These are phyloP conservation scores for Gastracanthus pulcherrimus DNA, from an alignment of 2,888 invertebrate genomes.

Conservation along the genomic window DNA sequence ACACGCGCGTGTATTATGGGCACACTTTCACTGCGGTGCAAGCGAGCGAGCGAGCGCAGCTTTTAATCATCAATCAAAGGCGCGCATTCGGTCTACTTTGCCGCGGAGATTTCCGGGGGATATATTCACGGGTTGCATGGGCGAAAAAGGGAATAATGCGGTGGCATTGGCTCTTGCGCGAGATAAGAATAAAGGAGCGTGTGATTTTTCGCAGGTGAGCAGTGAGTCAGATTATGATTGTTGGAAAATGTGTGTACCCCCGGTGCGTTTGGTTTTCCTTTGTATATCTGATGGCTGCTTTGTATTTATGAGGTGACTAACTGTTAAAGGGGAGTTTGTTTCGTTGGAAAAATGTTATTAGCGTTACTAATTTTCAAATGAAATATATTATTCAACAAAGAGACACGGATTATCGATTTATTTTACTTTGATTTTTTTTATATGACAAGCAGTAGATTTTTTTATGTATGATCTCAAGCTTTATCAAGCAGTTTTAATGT, in stretches of 20 bases:
- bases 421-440: no score
- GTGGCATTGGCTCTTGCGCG: not conserved
- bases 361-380: not conserved
- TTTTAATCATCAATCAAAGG: conserved; percentile 32
- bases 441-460: no score
- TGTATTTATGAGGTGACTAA: no score
- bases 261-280: no score
- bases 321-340: no score
- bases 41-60: not conserved
- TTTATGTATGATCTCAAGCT: no score
- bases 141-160: not conserved
- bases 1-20: conserved; percentile 5
- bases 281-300: no score
- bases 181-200: no score
- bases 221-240: not conserved
- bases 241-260: no score
- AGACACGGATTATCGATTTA: no score
- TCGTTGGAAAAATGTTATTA: not conserved
- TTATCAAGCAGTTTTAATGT: no score
- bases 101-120: not conserved
- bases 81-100: not conserved
- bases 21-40: conserved; percentile 11
- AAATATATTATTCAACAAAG: no score
- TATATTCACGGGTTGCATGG: not conserved
- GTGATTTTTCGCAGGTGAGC: conserved; percentile 2